Base-by-base conservation (phyloP, 2,797 vertebrate genomes). In the Myotis findleyi region DNA sequence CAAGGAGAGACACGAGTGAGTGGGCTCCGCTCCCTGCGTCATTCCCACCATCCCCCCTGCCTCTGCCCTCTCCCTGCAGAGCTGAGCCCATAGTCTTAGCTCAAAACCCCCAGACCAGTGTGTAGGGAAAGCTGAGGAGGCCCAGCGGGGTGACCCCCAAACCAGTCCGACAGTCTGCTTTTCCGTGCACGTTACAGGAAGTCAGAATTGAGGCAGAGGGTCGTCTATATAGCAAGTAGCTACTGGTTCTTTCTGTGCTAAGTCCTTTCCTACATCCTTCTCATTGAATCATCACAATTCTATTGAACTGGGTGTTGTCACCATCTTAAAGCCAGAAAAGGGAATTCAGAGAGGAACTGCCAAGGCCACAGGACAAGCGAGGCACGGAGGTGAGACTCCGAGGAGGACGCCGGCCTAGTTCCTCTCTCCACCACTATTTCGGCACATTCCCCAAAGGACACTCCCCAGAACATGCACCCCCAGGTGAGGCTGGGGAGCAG, bases 1-100 rank as follows among this genome's bases (percentile, higher is more conserved):
- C 96, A 97, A 99, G 98, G 98, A 98, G 98, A 97, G 80, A 95
- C n/a, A 41, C 0, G 0, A 9, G 62, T 16, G 0, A 53, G 66
- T 13, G 59, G 27, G 55, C 11, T 8, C 27, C 71, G 59, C n/a
- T 69, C 95, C 72, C 84, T 77, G 84, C 47, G 41, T 33, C 44
- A 5, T n/a, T 51, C 76, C 87, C 57, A 23, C 27, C 14, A 13
- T 13, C 66, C 66, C 57, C 12, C 2, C n/a, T 21, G 76, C 47
- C 71, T 55, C 82, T 41, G 76, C 72, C 36, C 49, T 85, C 27
- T 6, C 62, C 66, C 55, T 59, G 16, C 53, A 76, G 36, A 14
- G 66, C 85, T 20, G 9, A 86, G 68, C 36, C 41, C 38, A 25
- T 80, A 8, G 25, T 30, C 94, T 80, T 27, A 80, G 91, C 82